Base-by-base conservation (phyloP, 2,797 vertebrate species). In the Betta splendens region DNA sequence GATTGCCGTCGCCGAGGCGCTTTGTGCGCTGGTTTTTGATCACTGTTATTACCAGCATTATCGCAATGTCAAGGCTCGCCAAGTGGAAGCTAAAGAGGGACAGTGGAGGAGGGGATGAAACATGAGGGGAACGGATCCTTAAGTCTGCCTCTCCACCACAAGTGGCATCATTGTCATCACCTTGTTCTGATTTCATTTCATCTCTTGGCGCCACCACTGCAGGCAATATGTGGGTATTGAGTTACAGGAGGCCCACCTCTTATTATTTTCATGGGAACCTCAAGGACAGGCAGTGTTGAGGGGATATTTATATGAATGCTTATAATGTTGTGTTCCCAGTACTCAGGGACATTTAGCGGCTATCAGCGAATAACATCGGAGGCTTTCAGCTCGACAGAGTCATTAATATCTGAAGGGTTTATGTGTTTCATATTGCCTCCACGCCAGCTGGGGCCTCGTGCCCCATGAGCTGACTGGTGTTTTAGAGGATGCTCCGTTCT, bases 151-250 rank as follows among this genome's bases (percentile, higher is more conserved):
- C 89, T 90, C 82, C 42, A 85, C 85, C 87, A 84, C 86, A 88
- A 91, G 88, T 89, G 87, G 83, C 89, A 84, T 89, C 85, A 75
- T 87, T 92, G 91, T 93, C 91, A 89, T 92, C 92, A 87, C 90
- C 90, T 91, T 92, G 89, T 92, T 92, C 87, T 85, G 85, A 90
- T 90, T 90, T 88, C 90, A 90, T 91, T 87, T 92, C 86, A 91
- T 93, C 91, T 90, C 88, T 91, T 81, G 84, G 86, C 87, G 78
- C 85, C 83, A 71, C 86, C 81, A 81, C 83, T 76, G 84, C 73
- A 72, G 79, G 75, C 79, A 82, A 81, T 81, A 85, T 88, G 67
- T 81, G 62, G 44, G 70, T 85, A 86, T 92, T 80, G 64, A 71
- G 86, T 93, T 93, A 90, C 91, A 75, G 71, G 80, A 84, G 85